phyloP scores from a whole-genome alignment of 2,888 invertebrate species.

The Caenorhabditis sulstoni region DNA sequence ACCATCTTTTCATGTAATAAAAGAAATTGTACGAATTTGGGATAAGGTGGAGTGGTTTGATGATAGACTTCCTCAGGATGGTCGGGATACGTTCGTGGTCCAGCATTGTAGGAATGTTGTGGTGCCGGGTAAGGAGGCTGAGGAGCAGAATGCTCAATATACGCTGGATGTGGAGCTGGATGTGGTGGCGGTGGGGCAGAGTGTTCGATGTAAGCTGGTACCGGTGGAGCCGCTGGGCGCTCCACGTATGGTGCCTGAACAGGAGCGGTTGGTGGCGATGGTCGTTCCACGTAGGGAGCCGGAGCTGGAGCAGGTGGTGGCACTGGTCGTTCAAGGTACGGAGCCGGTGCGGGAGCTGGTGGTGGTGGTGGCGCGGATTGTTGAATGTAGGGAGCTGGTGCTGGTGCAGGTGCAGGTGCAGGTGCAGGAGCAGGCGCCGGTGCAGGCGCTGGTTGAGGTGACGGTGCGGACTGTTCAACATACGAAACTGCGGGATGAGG shows the following conservation, averaged over 20 bases:
- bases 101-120: slow-evolving; percentile 39
- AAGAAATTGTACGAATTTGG: slow-evolving; percentile 31
- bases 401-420: slow-evolving; percentile 14
- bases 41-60: slow-evolving; percentile 7
- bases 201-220: slow-evolving; percentile 22
- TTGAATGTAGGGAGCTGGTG: neutral
- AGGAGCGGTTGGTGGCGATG: slow-evolving; percentile 25
- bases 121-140: slow-evolving; percentile 11
- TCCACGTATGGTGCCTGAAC: slow-evolving; percentile 12
- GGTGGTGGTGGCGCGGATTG: slow-evolving; percentile 1
- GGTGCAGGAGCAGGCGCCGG: slow-evolving; percentile 6
- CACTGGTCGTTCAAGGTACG: neutral
- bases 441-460: slow-evolving; percentile 24
- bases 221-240: slow-evolving; percentile 14
- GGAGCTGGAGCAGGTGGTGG: slow-evolving; percentile 14
- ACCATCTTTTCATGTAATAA: too few relatives aligned
- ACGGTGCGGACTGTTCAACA: slow-evolving; percentile 27
- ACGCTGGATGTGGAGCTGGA: slow-evolving; percentile 23
- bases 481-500: slow-evolving; percentile 23
- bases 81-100: slow-evolving; percentile 28
- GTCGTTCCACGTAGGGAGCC: slow-evolving; percentile 13
- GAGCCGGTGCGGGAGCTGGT: slow-evolving; percentile 6
- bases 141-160: slow-evolving; percentile 29
- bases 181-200: slow-evolving; percentile 38
- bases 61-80: slow-evolving; percentile 17